Percentiles rank a stretch among this genome's conserved stretches.
These are phyloP conservation scores for Diaperis boleti DNA, from an alignment of 2,888 invertebrate species.

Conservation along the genomic window DNA sequence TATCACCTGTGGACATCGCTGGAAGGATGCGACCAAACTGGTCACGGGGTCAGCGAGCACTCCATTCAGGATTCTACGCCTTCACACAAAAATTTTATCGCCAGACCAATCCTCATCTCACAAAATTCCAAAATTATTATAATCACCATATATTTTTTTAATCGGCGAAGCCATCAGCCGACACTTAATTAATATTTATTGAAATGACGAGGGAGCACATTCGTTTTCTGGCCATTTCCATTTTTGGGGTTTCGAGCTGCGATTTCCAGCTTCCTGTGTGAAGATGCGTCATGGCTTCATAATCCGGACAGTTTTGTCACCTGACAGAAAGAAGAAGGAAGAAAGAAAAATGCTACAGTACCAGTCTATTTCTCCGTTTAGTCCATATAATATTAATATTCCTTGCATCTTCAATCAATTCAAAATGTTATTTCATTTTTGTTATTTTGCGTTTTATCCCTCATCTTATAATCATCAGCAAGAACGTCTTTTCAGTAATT, in stretches of 20 bases:
- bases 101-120: slow-evolving; percentile 31
- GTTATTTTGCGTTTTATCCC: too few relatives aligned
- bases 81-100: slow-evolving; percentile 41
- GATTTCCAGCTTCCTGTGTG: slow-evolving; percentile 9
- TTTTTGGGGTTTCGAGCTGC: background rate
- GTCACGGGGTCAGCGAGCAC: slow-evolving; percentile 40
- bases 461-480: too few relatives aligned
- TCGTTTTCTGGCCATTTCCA: slow-evolving; percentile 9
- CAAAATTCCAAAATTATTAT: slow-evolving; percentile 37
- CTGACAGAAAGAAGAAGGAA: too few relatives aligned
- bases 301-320: background rate
- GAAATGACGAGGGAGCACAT: slow-evolving; percentile 14
- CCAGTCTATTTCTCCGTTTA: too few relatives aligned
- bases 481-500: too few relatives aligned
- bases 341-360: too few relatives aligned
- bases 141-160: slow-evolving; percentile 30
- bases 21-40: slow-evolving; percentile 43
- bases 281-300: background rate
- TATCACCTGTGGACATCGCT: slow-evolving; percentile 63
- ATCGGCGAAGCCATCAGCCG: slow-evolving; percentile 21
- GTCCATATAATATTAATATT: too few relatives aligned
- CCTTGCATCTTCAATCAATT: too few relatives aligned
- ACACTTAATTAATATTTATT: slow-evolving; percentile 26
- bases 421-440: too few relatives aligned
- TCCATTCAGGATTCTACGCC: slow-evolving; percentile 42